Base-by-base conservation (phyloP, 2,797 vertebrate species). In the Trematomus bernacchii region DNA sequence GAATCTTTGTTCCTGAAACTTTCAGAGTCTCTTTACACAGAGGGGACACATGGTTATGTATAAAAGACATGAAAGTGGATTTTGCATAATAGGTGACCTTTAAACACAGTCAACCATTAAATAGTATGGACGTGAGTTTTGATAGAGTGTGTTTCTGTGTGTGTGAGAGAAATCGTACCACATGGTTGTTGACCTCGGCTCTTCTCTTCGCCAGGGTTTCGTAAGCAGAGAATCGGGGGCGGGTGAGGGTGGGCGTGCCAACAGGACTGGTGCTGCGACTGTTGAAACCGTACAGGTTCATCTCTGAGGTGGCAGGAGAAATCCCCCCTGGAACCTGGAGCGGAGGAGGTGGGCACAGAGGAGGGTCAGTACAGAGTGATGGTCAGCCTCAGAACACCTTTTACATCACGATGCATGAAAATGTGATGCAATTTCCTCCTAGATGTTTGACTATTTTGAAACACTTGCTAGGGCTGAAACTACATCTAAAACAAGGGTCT, bases 251-350 rank as follows among this genome's bases (percentile, higher is more conserved):
- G 0, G 46, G 10, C 4, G 87, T 4, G 2, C 76, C 51, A n/a
- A 91, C 79, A 0, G 94, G 93, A 71, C 94, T 95, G 73, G 51
- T 75, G 76, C 93, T 95, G 54, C 89, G 91, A 57, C 82, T 87
- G 82, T 90, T 92, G 80, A 78, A 88, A 76, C 61, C 50, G 63
- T 80, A 93, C 58, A 95, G 73, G 90, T 92, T 96, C 68, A 91
- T 57, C 60, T 96, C 95, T 0, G 94, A 94, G 14, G 81, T 83
- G 76, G 87, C 37, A 0, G 95, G 93, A 54, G 95, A 95, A 50
- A 94, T 19, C 43, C 79, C 55, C 5, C 91, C 82, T 65, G 85
- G 87, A 11, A 59, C 15, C 73, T 80, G 79, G 37, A 77, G 6
- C 37, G 2, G 12, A 33, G 14, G 42, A 33, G 10, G 3, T 1